Conservation (phyloP, 2,113 vertebrate species). For the Sturnus vulgaris region DNA sequence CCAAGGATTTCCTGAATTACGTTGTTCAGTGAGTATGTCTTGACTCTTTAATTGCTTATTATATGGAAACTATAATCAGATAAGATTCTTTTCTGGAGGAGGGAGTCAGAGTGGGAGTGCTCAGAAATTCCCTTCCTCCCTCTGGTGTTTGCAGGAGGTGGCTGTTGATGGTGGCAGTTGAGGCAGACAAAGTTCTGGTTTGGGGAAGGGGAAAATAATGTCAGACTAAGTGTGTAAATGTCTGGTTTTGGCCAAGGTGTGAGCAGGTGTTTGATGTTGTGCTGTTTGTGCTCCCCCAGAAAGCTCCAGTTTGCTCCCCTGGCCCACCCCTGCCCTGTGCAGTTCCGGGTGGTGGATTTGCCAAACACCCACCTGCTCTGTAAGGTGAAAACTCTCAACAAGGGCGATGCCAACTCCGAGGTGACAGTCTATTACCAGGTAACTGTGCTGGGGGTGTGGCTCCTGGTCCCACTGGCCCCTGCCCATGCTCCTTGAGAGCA, state of each 20-base stretch:
- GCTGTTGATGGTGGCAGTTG: neutral
- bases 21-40: constrained; percentile 78
- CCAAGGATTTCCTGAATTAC: constrained; percentile 77
- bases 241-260: neutral
- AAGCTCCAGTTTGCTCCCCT: constrained; percentile 83
- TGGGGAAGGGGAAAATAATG: neutral
- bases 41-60: neutral
- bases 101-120: neutral
- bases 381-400: constrained; percentile 93
- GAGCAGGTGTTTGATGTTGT: neutral
- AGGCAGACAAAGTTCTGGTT: neutral
- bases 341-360: constrained; percentile 90
- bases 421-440: constrained; percentile 97
- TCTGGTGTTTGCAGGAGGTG: neutral
- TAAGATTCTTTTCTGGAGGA: neutral
- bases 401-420: constrained; percentile 91
- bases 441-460: neutral
- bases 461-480: neutral
- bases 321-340: constrained; percentile 82
- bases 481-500: neutral
- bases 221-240: neutral
- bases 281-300: constrained; percentile 67
- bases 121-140: neutral
- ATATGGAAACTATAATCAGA: neutral
- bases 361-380: constrained; percentile 83